phyloP scores from a whole-genome alignment of 2,113 vertebrate genomes.

The Calonectris borealis region DNA sequence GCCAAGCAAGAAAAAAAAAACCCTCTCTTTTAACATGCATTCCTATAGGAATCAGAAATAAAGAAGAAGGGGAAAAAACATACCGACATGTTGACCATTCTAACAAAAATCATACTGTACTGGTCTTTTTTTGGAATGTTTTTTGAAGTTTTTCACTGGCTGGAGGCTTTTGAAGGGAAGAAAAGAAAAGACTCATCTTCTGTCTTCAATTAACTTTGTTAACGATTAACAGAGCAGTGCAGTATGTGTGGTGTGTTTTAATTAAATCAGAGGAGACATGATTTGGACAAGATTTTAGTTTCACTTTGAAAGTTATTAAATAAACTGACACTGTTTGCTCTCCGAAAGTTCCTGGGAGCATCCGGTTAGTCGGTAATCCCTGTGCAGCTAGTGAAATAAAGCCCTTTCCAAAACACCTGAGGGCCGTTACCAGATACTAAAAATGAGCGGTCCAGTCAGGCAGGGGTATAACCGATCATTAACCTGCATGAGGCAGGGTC shows the following conservation, averaged over 20 bases:
- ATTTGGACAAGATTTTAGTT: conserved; percentile 70
- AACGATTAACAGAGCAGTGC: conserved; percentile 66
- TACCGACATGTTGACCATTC: conserved; percentile 1
- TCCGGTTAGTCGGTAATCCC: conserved; percentile 36
- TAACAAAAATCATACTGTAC: conserved; percentile 35
- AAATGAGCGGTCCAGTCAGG: neutral
- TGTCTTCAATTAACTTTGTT: conserved; percentile 63
- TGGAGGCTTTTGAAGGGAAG: conserved; percentile 45
- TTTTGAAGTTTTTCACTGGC: conserved; percentile 34
- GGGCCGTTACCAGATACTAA: neutral
- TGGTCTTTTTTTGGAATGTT: neutral
- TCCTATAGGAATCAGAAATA: conserved; percentile 28
- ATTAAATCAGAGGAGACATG: conserved; percentile 69
- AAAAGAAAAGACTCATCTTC: conserved; percentile 36
- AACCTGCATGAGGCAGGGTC: neutral
- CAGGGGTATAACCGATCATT: neutral
- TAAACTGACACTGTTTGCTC: conserved; percentile 62
- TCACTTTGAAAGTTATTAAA: conserved; percentile 72
- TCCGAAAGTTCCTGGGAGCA: conserved; percentile 50
- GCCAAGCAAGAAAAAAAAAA: neutral
- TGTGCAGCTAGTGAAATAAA: conserved; percentile 41
- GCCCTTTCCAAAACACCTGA: neutral
- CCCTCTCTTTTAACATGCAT: neutral
- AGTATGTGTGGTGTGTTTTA: conserved; percentile 62
- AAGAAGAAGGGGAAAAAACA: neutral